Conservation (phyloP, 2,888 invertebrate species). For the Ariolimax columbianus region DNA sequence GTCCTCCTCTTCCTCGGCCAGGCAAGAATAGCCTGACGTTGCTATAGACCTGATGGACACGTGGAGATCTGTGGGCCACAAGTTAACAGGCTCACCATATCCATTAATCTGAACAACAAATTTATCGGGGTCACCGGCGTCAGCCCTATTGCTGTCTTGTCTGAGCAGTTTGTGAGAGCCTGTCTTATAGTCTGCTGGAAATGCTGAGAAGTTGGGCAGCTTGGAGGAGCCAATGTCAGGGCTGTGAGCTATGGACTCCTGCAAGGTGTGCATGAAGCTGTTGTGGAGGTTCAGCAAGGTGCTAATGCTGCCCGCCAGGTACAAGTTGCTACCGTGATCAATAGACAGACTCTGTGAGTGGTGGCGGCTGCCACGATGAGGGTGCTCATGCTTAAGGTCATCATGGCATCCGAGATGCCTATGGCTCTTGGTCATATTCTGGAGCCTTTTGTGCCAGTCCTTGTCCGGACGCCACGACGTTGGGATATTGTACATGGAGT, state of each 20-base stretch:
- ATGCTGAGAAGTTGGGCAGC: not conserved
- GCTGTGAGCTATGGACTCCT: not conserved
- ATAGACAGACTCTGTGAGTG: not conserved
- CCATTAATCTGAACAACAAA: not conserved
- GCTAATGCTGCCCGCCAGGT: constrained; percentile 40
- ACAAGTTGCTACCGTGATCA: constrained; percentile 29
- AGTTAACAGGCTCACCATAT: not conserved
- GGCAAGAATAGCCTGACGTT: not conserved
- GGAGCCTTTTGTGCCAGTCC: not conserved
- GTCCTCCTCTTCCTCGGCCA: not conserved
- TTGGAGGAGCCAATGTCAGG: not conserved
- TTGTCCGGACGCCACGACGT: constrained; percentile 22
- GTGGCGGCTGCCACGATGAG: constrained; percentile 2
- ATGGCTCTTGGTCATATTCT: not conserved
- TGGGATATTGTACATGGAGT: constrained; percentile 25
- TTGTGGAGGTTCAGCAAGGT: constrained; percentile 32
- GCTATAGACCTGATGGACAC: not conserved
- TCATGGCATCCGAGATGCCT: not conserved
- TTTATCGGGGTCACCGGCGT: not conserved
- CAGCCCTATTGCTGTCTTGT: not conserved
- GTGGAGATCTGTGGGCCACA: not conserved
- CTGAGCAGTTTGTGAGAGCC: not conserved
- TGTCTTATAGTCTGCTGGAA: no score
- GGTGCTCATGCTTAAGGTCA: not conserved
- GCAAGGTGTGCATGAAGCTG: constrained; percentile 7